Percentiles rank a stretch among this genome's conserved stretches.
Conservation (phyloP, 2,888 invertebrate genomes). For the Ichneumoninae sp. region DNA sequence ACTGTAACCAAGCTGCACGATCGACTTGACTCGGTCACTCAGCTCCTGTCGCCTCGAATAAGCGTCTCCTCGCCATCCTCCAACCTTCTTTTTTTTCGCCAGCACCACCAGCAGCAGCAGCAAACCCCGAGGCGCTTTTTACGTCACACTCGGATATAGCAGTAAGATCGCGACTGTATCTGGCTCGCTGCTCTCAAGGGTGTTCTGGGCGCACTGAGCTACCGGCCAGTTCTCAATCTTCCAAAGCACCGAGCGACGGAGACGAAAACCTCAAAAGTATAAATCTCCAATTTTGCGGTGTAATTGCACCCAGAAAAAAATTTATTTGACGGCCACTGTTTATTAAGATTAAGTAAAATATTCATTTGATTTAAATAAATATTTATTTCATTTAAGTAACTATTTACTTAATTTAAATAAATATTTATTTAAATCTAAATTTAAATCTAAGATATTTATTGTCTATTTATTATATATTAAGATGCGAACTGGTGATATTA, state of each 20-base stretch:
- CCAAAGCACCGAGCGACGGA: not conserved
- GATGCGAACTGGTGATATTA: no score
- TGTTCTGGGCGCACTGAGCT: constrained; percentile 1
- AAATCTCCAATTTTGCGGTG: constrained; percentile 10
- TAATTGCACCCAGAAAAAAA: not conserved
- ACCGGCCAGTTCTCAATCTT: not conserved
- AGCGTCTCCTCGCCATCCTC: constrained; percentile 70
- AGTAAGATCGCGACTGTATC: not conserved
- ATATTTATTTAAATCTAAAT: no score
- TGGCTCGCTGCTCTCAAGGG: constrained; percentile 13
- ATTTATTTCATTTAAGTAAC: no score
- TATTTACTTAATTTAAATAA: no score
- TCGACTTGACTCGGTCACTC: constrained; percentile 81
- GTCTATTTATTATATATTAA: no score
- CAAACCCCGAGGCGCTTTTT: constrained; percentile 57
- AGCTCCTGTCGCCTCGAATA: constrained; percentile 81
- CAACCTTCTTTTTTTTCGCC: constrained; percentile 42
- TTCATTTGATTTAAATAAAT: no score
- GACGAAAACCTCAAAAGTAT: not conserved
- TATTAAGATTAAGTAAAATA: no score
- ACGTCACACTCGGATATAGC: constrained; percentile 24
- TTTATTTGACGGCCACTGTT: no score
- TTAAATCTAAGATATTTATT: no score
- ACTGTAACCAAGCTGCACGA: constrained; percentile 80
- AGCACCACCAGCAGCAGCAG: constrained; percentile 1